Evolutionary conservation across 2,113 vertebrate genomes (phyloP), one percentile per base, ranked within the genome.

Genomic region (Hirundichthys speculiger): DNA sequence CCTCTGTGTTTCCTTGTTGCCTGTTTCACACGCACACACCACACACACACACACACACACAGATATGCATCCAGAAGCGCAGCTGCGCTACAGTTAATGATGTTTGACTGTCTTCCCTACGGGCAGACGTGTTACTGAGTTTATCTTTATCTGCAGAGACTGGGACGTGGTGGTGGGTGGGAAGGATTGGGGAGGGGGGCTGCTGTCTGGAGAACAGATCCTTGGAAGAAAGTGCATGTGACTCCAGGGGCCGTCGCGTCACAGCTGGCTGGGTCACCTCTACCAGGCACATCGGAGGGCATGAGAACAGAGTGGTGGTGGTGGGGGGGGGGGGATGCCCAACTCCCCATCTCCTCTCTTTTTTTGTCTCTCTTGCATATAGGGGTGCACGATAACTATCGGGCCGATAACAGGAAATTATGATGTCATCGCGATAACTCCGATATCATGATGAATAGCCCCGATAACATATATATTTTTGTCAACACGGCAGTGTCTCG

Each of bases 241-340:
- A 73, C 77, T 66, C 69, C 69, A 61, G 61, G 58, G 85, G 73
- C 69, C 63, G 54, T 50, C n/a, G 45, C 73, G 75, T 66, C 45
- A 22, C 81, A 85, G 74, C 82, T 83, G 82, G 53, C 79, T 49
- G 83, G 60, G 38, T 89, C 79, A 89, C 90, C 86, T 88, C 79
- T 51, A 50, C 19, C 16, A 21, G 57, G 68, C 42, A 34, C 9
- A 69, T 24, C 25, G 70, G 51, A 41, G 34, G 56, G 21, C 48
- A 75, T 34, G 16, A 54, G 20, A 55, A 10, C 50, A 62, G 25
- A 52, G 48, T 12, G 38, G 40, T 49, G n/a, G n/a, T n/a, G n/a
- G n/a, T n/a, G n/a, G n/a, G n/a, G n/a, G n/a, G n/a, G n/a, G n/a
- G n/a, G n/a, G n/a, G n/a, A n/a, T n/a, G n/a, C n/a, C n/a, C n/a